Base-by-base conservation (phyloP, 2,113 vertebrate genomes). In the Heliornis fulica region DNA sequence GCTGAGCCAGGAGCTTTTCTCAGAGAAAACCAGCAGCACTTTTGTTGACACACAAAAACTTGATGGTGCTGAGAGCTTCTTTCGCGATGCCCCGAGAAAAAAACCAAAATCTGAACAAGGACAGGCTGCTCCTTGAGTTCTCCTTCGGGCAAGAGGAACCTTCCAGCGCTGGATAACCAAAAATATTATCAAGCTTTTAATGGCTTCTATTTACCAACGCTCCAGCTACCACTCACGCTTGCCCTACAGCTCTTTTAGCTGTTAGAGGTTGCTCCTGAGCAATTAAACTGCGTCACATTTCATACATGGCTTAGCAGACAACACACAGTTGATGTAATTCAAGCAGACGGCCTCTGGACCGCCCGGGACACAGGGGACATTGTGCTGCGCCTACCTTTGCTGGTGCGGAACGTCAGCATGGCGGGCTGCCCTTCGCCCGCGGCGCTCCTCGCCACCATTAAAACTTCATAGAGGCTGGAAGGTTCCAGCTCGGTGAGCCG, bases 391-490 rank as follows among this genome's bases (percentile, higher is more conserved):
- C 97, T 63, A 99, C 99, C 99, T 97, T 99, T 99, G 97, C 99
- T 99, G 7, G 99, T 99, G 72, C 99, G 98, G 90, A 99, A 99
- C 3, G 99, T 99, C 56, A 99, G 98, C 99, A 99, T 99, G 83
- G 99, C 99, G 0, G 99, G 99, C 78, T 99, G 99, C 2, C 99
- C 99, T 61, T 99, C 99, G 1, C 99, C 99, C 0, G 98, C 99
- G 0, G 98, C 89, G 4, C 98, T 99, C 45, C 99, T 98, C 8
- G 99, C 99, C 77, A 99, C 99, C 99, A 99, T 99, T 76, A 99
- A 90, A 18, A 99, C 99, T 64, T 99, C 99, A 2, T 99, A 99
- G 21, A 99, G 98, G 94, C 99, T 99, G 61, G 99, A 99, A 1
- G 99, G 97, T 85, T 99, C 99, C 94, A 99, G 97, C 88, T 99